Evolutionary conservation across 2,888 invertebrate genomes (phyloP), one percentile per base, ranked within the genome.

Genomic region (Dryobota labecula): DNA sequence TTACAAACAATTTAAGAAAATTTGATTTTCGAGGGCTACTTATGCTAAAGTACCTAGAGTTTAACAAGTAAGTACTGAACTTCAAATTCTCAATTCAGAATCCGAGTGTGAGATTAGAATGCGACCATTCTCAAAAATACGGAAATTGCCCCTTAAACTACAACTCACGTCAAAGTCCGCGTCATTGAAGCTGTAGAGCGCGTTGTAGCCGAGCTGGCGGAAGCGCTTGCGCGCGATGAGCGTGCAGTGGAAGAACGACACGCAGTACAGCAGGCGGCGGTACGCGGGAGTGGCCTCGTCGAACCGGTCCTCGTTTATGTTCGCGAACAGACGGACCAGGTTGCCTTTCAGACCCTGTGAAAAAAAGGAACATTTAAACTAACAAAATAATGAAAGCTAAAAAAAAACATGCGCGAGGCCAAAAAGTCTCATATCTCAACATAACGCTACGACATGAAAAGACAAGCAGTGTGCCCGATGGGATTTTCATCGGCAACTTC

Each of bases 201-300:
- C 98, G 90, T 99, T 99, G 98, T 98, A 99, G 0, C 99, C 99
- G 41, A 99, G 97, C 93, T 98, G 98, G 62, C 98, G 97, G 94
- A 98, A 99, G 89, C 99, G 97, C 89, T 98, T 98, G 63, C 99
- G 96, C 82, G 98, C 99, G 77, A 98, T 96, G 8, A 99, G 96
- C 24, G 98, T 96, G 45, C 98, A 97, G 91, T 99, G 99, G 94
- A 99, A 99, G 95, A 98, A 99, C 70, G 98, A 98, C 20, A 99
- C 96, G 69, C 97, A 96, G 94, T 98, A 99, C 73, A 99, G 92
- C 18, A 99, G 96, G 83, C 97, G 97, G 56, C 98, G 97, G 94
- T 98, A 99, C 92, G 97, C 98, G 18, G 97, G 97, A 65, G 97
- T 96, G 80, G 98, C 98, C 72, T 96, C 92, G 67, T 96, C 96